A percentile compares a stretch with the other conserved stretches of the same genome.
These are phyloP conservation scores for Plecturocebus donacophilus DNA, from an alignment of 2,113 vertebrate genomes.

Conservation along the genomic window DNA sequence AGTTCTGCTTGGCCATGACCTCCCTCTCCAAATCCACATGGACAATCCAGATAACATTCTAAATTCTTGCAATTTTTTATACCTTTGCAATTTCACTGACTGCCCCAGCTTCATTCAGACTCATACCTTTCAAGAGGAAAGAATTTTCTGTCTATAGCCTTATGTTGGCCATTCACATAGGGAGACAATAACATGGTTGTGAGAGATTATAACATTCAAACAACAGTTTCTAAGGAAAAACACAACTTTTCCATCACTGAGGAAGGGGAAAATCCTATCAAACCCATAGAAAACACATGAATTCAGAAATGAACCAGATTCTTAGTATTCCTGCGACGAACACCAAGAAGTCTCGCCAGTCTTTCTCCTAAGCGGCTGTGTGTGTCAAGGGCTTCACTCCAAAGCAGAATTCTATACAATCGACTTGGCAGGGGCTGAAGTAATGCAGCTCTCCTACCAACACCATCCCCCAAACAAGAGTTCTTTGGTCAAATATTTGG, in stretches of 20 bases:
- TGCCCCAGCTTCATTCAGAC: background rate
- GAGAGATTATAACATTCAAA: background rate
- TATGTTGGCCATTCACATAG: background rate
- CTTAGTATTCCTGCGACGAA: background rate
- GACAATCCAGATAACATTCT: background rate
- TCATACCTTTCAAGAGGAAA: background rate
- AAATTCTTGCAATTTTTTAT: background rate
- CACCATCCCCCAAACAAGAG: background rate
- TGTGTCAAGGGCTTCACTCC: background rate
- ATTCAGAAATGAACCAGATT: background rate
- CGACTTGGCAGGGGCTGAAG: background rate
- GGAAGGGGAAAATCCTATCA: background rate
- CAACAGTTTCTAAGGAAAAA: background rate
- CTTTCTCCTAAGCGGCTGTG: background rate
- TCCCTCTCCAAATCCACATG: background rate
- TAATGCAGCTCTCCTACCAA: background rate
- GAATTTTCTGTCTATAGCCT: too few species aligned
- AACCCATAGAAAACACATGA: background rate
- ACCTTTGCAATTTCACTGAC: background rate
- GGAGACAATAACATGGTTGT: background rate
- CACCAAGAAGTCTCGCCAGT: background rate
- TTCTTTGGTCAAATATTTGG: background rate
- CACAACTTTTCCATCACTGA: background rate
- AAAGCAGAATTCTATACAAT: background rate
- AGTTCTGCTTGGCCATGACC: background rate